These are phyloP conservation scores for Mycalesis mineus DNA, from an alignment of 2,888 invertebrate species.

Conservation along the genomic window DNA sequence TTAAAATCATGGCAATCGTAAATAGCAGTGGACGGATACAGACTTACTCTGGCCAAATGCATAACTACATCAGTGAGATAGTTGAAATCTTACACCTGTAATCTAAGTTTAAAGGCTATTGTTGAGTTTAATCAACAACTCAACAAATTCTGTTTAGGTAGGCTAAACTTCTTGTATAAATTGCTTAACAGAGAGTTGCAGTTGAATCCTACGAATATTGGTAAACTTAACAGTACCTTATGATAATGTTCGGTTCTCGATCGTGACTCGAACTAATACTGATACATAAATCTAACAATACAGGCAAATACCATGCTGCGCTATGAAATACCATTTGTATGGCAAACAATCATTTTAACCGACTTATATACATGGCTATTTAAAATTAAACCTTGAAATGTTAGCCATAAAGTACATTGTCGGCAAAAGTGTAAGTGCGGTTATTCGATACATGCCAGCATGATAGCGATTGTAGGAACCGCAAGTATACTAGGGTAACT, in stretches of 20 bases:
- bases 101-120: too few species aligned
- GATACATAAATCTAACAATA: constrained; percentile 29
- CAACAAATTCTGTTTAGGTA: too few species aligned
- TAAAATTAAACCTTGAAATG: background rate
- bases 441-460: constrained; percentile 5
- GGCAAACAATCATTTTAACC: constrained; percentile 16
- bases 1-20: too few species aligned
- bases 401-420: background rate
- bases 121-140: too few species aligned
- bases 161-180: too few species aligned
- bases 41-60: too few species aligned
- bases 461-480: constrained; percentile 23
- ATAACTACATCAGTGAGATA: too few species aligned
- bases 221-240: background rate
- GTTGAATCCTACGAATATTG: too few species aligned
- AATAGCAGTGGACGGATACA: too few species aligned
- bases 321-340: constrained; percentile 28
- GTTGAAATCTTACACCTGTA: too few species aligned
- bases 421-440: background rate
- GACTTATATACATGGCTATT: background rate
- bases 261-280: constrained; percentile 24
- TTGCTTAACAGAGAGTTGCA: too few species aligned
- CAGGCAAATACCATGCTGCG: constrained; percentile 29
- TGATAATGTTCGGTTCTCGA: background rate
- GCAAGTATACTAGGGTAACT: constrained; percentile 18